A percentile compares a stretch with the other conserved stretches of the same genome.
These are phyloP conservation scores for Drosophila teissieri DNA, from an alignment of 1,140 invertebrate species.

Conservation along the genomic window DNA sequence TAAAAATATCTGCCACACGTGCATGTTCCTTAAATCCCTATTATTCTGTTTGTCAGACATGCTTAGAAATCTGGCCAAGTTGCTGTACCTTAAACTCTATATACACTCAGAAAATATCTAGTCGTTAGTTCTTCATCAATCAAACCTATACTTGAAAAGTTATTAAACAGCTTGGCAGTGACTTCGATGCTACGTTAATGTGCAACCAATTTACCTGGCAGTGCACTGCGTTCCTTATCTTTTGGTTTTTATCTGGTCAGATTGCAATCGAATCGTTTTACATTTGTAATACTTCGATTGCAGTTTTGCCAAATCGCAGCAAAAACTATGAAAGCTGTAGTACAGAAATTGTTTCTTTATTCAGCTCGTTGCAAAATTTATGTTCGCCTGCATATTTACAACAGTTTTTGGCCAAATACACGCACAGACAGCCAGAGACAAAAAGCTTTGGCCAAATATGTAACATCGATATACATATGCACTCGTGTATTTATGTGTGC, in stretches of 20 bases:
- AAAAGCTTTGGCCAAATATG: constrained; percentile 62
- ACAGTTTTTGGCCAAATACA: constrained; percentile 26
- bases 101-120: too few relatives aligned
- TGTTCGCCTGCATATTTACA: constrained; percentile 63
- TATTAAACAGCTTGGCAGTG: too few relatives aligned
- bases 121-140: too few relatives aligned
- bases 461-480: too few relatives aligned
- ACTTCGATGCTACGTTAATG: neutral
- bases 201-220: neutral
- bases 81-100: neutral
- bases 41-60: neutral
- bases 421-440: constrained; percentile 26
- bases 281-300: constrained; percentile 71
- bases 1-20: constrained; percentile 33
- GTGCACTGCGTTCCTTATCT: neutral
- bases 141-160: neutral
- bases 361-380: constrained; percentile 44
- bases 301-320: constrained; percentile 53
- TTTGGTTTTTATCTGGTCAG: constrained; percentile 12
- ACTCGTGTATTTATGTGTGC: constrained; percentile 24
- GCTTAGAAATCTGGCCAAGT: neutral
- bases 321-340: constrained; percentile 41
- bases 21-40: constrained; percentile 6
- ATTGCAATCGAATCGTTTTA: constrained; percentile 70
- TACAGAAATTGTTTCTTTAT: constrained; percentile 71